phyloP scores from a whole-genome alignment of 1,140 invertebrate genomes.

The Gyrodactylus salaris region DNA sequence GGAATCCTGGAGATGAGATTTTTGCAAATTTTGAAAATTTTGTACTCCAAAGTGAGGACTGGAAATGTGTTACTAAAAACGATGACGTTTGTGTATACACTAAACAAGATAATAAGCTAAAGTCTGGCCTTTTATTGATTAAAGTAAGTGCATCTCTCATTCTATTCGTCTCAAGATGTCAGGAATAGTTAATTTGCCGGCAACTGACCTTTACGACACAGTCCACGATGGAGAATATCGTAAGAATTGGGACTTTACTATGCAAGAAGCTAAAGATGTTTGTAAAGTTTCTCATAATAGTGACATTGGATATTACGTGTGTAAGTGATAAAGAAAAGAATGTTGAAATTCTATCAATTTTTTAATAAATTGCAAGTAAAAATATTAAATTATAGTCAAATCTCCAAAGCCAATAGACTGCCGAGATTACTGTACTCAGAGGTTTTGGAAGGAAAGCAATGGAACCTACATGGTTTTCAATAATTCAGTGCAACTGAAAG shows the following conservation, averaged over 20 bases:
- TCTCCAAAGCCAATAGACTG: not conserved
- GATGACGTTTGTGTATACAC: not conserved
- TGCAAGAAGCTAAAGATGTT: conserved; percentile 6
- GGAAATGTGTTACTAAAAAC: not conserved
- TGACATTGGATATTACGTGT: conserved; percentile 9
- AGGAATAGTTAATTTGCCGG: conserved; percentile 1
- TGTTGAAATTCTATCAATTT: no score
- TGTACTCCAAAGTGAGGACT: not conserved
- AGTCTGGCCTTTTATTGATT: no score
- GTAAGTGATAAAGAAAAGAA: not conserved
- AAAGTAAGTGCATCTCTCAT: not conserved
- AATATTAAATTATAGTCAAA: no score
- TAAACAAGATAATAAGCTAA: not conserved
- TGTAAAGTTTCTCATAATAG: conserved; percentile 8
- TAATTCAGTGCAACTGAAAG: not conserved
- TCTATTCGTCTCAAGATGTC: not conserved
- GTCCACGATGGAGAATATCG: conserved; percentile 9
- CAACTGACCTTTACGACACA: conserved; percentile 7
- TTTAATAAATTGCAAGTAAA: no score
- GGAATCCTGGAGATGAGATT: not conserved
- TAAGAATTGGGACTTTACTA: conserved; percentile 7
- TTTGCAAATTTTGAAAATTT: not conserved
- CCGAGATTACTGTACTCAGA: not conserved
- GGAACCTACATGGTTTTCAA: not conserved
- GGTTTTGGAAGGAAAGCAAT: not conserved